Evolutionary conservation across 2,113 vertebrate species (phyloP).

Genomic region (Glaucomys volans): DNA sequence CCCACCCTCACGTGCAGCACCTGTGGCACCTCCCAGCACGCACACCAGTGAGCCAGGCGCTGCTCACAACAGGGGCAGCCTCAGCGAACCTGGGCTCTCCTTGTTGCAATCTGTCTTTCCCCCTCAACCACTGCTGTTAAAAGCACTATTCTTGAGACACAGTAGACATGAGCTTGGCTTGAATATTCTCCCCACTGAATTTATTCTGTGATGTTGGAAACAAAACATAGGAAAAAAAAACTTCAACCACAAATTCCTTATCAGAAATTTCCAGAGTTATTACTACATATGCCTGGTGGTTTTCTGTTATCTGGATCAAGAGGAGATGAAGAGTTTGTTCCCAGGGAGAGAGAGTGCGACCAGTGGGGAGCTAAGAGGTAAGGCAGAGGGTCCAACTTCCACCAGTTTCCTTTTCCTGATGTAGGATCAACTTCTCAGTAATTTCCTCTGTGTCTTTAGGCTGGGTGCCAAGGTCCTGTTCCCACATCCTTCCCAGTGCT

Average conservation of each 20-base stretch:
- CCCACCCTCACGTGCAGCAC: rapidly evolving
- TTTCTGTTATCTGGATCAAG: neutral
- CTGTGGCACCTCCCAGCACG: no score
- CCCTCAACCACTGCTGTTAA: neutral
- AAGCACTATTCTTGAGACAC: neutral
- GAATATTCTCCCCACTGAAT: neutral
- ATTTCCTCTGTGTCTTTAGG: neutral
- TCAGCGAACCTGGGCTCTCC: neutral
- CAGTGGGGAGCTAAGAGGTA: neutral
- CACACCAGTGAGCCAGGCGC: no score
- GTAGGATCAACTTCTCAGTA: neutral
- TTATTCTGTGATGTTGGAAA: neutral
- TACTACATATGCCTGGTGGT: neutral
- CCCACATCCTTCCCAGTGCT: neutral
- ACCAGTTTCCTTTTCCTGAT: neutral
- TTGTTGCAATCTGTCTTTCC: neutral
- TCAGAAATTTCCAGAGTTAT: slow-evolving; percentile 23
- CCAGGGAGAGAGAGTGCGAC: neutral
- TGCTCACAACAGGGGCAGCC: rapidly evolving
- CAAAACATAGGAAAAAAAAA: neutral
- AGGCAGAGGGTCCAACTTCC: neutral
- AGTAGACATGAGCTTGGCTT: neutral
- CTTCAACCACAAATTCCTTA: neutral
- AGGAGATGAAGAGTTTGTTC: neutral
- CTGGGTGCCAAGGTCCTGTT: neutral